A percentile compares a stretch with the other conserved stretches of the same genome.
Evolutionary conservation across 2,888 invertebrate genomes (phyloP).

Genomic region (Kuschelorhynchus macadamiae): DNA sequence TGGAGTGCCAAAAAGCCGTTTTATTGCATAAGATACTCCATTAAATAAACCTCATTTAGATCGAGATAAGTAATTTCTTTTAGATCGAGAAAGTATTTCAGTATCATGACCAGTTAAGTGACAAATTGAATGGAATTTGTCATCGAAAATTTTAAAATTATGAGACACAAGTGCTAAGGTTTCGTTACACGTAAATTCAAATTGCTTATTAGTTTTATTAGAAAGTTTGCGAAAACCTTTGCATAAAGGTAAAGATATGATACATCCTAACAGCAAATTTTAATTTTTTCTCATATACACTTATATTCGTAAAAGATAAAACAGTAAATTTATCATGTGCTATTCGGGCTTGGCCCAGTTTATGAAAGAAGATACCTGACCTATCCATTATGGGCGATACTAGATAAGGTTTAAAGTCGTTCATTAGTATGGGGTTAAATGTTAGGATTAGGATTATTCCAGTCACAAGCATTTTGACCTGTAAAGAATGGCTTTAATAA

Average conservation of each 20-base stretch:
- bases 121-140: slow-evolving; percentile 33
- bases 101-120: slow-evolving; percentile 31
- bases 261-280: slow-evolving; percentile 9
- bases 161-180: neutral
- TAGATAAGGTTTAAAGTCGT: no score
- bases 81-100: neutral
- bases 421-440: no score
- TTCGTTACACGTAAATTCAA: slow-evolving; percentile 15
- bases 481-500: slow-evolving; percentile 9
- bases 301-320: slow-evolving; percentile 25
- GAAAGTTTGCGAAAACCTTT: slow-evolving; percentile 3
- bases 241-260: slow-evolving; percentile 10
- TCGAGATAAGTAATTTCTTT: neutral
- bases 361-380: slow-evolving; percentile 30
- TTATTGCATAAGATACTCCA: slow-evolving; percentile 39
- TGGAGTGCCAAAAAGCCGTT: slow-evolving; percentile 45
- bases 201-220: neutral
- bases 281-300: slow-evolving; percentile 27
- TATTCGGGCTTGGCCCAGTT: slow-evolving; percentile 12
- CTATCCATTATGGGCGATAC: neutral
- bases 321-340: slow-evolving; percentile 20
- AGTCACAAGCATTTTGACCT: no score
- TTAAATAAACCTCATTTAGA: slow-evolving; percentile 32
- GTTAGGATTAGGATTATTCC: no score
- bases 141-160: slow-evolving; percentile 10